Conservation (phyloP, 1,140 invertebrate genomes). For the Caenorhabditis briggsae region DNA sequence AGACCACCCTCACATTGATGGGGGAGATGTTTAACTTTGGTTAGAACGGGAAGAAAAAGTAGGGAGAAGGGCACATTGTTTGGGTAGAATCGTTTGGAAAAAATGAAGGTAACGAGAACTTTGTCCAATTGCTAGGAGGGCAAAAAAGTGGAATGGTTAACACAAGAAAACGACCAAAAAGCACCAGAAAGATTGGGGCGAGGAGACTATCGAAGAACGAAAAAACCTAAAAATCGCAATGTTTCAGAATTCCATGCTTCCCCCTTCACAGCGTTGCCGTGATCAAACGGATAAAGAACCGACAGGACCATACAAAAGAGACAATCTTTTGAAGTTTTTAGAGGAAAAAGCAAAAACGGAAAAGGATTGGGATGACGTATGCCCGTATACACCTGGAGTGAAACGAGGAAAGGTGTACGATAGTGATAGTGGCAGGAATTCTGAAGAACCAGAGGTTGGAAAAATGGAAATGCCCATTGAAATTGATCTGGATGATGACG, state of each 20-base stretch:
- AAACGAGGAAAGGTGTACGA: conserved; percentile 83
- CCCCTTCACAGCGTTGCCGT: conserved; percentile 92
- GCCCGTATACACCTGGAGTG: conserved; percentile 90
- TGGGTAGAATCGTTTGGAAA: not conserved
- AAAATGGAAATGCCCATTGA: conserved; percentile 77
- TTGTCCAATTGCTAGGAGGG: not conserved
- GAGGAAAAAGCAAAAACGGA: conserved; percentile 97
- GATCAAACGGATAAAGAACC: conserved; percentile 94
- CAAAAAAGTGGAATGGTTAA: not conserved
- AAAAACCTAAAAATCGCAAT: too few species aligned
- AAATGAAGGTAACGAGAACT: conserved; percentile 18
- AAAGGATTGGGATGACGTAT: conserved; percentile 94
- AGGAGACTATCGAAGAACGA: too few species aligned
- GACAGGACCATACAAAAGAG: conserved; percentile 93
- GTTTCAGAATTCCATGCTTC: conserved; percentile 91
- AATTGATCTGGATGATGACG: conserved; percentile 76
- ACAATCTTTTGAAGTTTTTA: conserved; percentile 95
- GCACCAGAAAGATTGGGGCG: not conserved
- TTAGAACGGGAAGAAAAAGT: conserved; percentile 17
- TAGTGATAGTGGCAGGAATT: conserved; percentile 47
- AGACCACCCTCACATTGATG: not conserved
- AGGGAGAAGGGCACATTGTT: not conserved
- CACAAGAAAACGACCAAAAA: conserved; percentile 6
- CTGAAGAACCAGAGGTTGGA: conserved; percentile 41
- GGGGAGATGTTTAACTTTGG: conserved; percentile 28